Conservation (phyloP, 2,888 invertebrate species). For the Chrysolina haemoptera region DNA sequence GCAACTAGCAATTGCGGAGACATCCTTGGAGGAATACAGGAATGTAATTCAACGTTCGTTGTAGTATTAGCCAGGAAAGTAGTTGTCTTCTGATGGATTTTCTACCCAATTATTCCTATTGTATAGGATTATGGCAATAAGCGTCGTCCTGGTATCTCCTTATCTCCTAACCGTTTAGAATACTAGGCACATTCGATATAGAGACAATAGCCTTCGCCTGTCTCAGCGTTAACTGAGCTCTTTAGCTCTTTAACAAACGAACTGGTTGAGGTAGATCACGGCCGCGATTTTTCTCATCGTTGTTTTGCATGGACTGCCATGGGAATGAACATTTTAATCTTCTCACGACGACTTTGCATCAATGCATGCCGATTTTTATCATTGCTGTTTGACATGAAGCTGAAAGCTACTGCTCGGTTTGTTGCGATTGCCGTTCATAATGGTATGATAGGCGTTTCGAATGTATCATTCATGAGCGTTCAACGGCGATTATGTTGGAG, state of each 20-base stretch:
- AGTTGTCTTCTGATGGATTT: no score
- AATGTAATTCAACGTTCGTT: no score
- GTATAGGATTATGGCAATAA: no score
- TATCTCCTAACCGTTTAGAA: no score
- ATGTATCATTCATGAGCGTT: conserved; percentile 43
- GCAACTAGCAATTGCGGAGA: no score
- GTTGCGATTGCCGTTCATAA: conserved; percentile 28
- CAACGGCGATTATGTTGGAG: conserved; percentile 30
- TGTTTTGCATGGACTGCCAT: conserved; percentile 50
- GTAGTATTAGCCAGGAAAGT: no score
- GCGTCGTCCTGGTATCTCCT: no score
- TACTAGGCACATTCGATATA: no score
- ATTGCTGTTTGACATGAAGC: conserved; percentile 22
- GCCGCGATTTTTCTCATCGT: conserved; percentile 42
- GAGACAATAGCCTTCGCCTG: conserved; percentile 11
- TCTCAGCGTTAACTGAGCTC: conserved; percentile 32
- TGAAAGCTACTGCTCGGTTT: conserved; percentile 28
- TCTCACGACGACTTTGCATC: conserved; percentile 35
- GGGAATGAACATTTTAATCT: conserved; percentile 52
- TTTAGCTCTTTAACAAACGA: conserved; percentile 38
- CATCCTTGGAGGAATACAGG: no score
- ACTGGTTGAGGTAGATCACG: conserved; percentile 47
- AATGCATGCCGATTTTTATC: conserved; percentile 14
- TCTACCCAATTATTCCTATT: no score
- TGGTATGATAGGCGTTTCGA: conserved; percentile 43